Evolutionary conservation across 2,888 invertebrate genomes (phyloP).

Genomic region (Silvanus unidentatus): DNA sequence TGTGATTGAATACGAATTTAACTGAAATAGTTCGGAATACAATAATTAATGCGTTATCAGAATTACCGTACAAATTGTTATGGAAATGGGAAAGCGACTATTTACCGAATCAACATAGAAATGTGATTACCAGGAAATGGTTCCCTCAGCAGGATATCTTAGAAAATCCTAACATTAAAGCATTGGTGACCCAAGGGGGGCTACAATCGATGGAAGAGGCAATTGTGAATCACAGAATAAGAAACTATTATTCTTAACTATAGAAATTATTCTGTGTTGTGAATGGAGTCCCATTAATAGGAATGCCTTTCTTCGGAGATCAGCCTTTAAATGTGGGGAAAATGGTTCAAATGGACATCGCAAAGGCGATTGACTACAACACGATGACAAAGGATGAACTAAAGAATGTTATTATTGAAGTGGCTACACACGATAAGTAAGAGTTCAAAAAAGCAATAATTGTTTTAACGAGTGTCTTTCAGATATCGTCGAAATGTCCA

Average conservation of each 20-base stretch:
- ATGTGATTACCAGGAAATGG: constrained; percentile 16
- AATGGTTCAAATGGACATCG: not conserved
- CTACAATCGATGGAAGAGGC: constrained; percentile 43
- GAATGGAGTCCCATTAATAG: constrained; percentile 40
- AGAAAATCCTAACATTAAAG: constrained; percentile 10
- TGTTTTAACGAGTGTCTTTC: not conserved
- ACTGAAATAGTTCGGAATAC: constrained; percentile 5
- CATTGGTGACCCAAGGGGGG: too few relatives aligned
- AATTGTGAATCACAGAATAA: too few relatives aligned
- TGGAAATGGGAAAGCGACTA: constrained; percentile 20
- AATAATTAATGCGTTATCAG: constrained; percentile 12
- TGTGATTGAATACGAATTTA: constrained; percentile 11
- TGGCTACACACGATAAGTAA: constrained; percentile 1
- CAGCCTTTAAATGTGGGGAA: constrained; percentile 21
- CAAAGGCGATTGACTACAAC: not conserved
- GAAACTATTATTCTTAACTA: too few relatives aligned
- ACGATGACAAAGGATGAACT: constrained; percentile 1
- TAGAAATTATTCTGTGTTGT: too few relatives aligned
- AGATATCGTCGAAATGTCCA: constrained; percentile 7
- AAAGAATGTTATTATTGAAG: not conserved
- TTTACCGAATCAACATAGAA: constrained; percentile 11
- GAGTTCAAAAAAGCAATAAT: not conserved
- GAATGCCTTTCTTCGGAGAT: constrained; percentile 40
- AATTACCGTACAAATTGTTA: constrained; percentile 17
- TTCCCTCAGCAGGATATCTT: constrained; percentile 17